phyloP scores from a whole-genome alignment of 2,888 invertebrate genomes.

The Glaucopsyche alexis region DNA sequence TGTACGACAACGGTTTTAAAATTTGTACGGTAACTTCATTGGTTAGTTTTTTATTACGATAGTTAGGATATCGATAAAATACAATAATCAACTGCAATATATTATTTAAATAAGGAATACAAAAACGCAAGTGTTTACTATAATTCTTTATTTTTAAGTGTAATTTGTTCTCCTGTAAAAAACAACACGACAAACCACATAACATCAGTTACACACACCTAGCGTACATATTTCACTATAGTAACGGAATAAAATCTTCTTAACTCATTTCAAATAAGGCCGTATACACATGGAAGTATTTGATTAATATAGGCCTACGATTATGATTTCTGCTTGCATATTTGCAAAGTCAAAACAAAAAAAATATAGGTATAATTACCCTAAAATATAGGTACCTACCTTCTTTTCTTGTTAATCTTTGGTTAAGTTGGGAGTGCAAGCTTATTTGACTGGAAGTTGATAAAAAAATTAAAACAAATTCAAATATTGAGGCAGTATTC shows the following conservation, averaged over 20 bases:
- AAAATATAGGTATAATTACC: no score
- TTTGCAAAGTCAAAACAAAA: neutral
- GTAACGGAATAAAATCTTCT: conserved; percentile 27
- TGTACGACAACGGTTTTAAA: neutral
- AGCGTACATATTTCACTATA: conserved; percentile 45
- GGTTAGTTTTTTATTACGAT: no score
- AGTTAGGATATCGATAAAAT: no score
- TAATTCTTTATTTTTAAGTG: conserved; percentile 50
- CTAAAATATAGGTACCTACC: no score
- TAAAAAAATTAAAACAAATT: neutral
- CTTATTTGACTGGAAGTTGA: no score
- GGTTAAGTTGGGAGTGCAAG: no score
- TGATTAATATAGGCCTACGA: neutral
- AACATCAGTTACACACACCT: conserved; percentile 54
- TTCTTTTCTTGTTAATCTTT: no score
- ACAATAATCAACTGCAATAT: no score
- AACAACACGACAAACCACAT: conserved; percentile 57
- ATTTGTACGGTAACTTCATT: no score
- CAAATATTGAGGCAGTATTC: neutral
- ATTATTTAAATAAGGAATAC: neutral
- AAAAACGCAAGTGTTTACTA: conserved; percentile 38
- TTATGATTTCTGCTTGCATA: neutral
- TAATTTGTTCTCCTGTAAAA: conserved; percentile 65
- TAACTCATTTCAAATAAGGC: conserved; percentile 29
- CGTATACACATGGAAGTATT: conserved; percentile 14